These are phyloP conservation scores for Drosophila orosa DNA, from an alignment of 1,140 invertebrate species.

Conservation along the genomic window DNA sequence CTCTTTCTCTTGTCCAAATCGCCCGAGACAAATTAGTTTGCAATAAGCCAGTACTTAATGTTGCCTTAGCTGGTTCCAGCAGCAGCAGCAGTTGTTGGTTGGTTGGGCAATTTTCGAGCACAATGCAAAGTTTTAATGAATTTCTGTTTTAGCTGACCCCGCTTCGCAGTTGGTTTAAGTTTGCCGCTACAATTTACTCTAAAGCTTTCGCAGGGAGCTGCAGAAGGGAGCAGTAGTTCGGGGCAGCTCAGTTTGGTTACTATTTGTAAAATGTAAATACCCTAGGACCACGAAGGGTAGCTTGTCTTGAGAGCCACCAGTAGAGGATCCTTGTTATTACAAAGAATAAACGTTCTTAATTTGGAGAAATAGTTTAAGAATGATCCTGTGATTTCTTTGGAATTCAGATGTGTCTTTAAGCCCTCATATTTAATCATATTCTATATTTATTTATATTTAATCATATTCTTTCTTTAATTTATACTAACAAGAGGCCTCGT, in stretches of 20 bases:
- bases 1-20: constrained; percentile 58
- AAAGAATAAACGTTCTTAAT: too few species aligned
- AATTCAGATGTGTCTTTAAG: too few species aligned
- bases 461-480: too few species aligned
- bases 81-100: constrained; percentile 18
- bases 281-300: background rate
- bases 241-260: constrained; percentile 50
- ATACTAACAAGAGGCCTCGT: background rate
- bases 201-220: constrained; percentile 1
- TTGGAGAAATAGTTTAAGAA: background rate
- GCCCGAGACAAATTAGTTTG: constrained; percentile 77
- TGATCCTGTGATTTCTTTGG: too few species aligned
- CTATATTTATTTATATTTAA: too few species aligned
- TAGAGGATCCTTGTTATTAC: background rate
- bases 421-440: too few species aligned
- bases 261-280: constrained; percentile 51
- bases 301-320: too few species aligned
- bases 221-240: constrained; percentile 20
- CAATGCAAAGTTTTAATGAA: constrained; percentile 81
- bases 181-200: constrained; percentile 58
- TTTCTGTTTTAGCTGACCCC: constrained; percentile 65
- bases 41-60: constrained; percentile 56
- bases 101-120: constrained; percentile 56
- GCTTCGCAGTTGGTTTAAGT: constrained; percentile 65
- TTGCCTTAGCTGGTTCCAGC: constrained; percentile 8